Base-by-base conservation (phyloP, 92 coral and sea anemone species). In the Pocillopora grandis region DNA sequence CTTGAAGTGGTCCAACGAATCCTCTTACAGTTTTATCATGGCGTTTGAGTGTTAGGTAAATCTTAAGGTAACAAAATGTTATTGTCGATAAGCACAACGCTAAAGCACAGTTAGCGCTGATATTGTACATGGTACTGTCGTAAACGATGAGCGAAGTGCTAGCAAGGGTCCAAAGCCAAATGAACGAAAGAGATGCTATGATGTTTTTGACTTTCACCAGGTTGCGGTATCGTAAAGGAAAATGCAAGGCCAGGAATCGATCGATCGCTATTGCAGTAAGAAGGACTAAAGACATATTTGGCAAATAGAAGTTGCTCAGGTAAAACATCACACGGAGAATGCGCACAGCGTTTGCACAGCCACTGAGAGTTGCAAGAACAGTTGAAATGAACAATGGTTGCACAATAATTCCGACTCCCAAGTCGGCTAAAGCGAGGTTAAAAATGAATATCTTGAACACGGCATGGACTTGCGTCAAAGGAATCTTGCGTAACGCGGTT, bases 381-480 rank as follows among this genome's bases (percentile, higher is more conserved):
- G 74, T 63, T 61, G 78, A 62, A 48, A 83, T 74, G 33, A 61
- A 83, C 58, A 65, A 19, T 0, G 80, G 80, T 52, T 83, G 86
- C 0, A 83, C 86, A 6, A 83, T 4, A 9, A 74, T 5, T 17
- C 86, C 86, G 5, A 83, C 86, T 0, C 62, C 72, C 1, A 83
- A 16, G 18, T 83, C 86, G 1, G 86, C 86, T 27, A 83, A 52
- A 10, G 86, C 86, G 1, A 83, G 64, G 23, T 75, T 83, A 62
- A 73, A 83, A 15, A 83, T 33, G 18, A 74, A 49, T 14, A 65
- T 73, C 64, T 74, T 83, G 65, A 83, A 83, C 10, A 83, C 86
- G 0, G 73, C 21, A 16, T 83, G 86, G 0, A 83, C 73, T 62
- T 83, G 73, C 0, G 19, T 9, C 9, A 65, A 63, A 1, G 62